Evolutionary conservation across 2,888 invertebrate species (phyloP).

Genomic region (Dolichopus griseipennis): DNA sequence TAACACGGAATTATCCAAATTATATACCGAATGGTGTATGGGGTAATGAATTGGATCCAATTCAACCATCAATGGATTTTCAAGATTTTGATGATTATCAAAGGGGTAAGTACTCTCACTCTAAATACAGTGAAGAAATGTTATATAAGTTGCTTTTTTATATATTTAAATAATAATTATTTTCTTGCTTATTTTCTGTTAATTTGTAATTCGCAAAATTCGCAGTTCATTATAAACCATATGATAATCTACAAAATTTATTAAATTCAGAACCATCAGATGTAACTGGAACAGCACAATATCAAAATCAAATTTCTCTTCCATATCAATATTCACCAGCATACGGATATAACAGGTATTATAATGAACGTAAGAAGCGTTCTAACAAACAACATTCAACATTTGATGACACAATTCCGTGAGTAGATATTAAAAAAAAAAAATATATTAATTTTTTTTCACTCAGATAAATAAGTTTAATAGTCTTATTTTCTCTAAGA

Average conservation of each 20-base stretch:
- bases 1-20: not conserved
- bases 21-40: conserved; percentile 32
- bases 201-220: conserved; percentile 24
- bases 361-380: conserved; percentile 39
- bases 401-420: conserved; percentile 35
- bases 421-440: conserved; percentile 18
- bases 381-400: conserved; percentile 37
- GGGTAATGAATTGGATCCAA: conserved; percentile 39
- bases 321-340: conserved; percentile 36
- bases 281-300: conserved; percentile 16
- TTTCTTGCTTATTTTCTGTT: conserved; percentile 8
- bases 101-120: conserved; percentile 23
- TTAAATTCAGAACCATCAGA: conserved; percentile 35
- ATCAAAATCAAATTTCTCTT: conserved; percentile 37
- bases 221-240: conserved; percentile 34
- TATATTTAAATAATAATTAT: too few species aligned
- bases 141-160: too few species aligned
- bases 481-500: too few species aligned
- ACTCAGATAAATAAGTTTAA: too few species aligned
- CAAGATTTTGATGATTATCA: conserved; percentile 39
- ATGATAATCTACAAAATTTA: conserved; percentile 40
- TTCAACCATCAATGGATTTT: conserved; percentile 30
- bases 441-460: too few species aligned
- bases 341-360: conserved; percentile 29
- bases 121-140: not conserved